Percentiles rank a stretch among this genome's conserved stretches.
Evolutionary conservation across 35 echinoderm and acorn worm species (phyloP).

Genomic region (Ophiothrix spiculata): DNA sequence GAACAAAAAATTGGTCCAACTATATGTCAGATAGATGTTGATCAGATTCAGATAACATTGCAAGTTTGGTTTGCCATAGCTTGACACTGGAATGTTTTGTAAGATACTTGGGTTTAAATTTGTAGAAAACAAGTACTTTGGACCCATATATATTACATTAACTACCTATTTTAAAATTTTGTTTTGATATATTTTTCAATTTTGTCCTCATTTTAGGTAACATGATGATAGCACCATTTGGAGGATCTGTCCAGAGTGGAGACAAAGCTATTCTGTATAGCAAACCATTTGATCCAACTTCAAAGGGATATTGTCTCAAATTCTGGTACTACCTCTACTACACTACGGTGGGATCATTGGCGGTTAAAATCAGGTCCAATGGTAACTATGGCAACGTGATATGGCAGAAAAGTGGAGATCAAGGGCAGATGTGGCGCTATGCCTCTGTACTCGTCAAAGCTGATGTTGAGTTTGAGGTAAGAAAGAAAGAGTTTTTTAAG

Average conservation of each 20-base stretch:
- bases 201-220: too few species aligned
- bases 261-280: conserved; percentile 36
- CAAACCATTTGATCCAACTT: conserved; percentile 25
- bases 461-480: conserved; percentile 20
- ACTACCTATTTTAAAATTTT: too few species aligned
- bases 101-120: too few species aligned
- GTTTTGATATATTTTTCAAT: too few species aligned
- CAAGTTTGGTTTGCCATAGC: too few species aligned
- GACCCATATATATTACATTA: too few species aligned
- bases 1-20: too few species aligned
- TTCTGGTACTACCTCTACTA: conserved; percentile 54
- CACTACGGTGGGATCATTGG: not conserved
- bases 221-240: conserved; percentile 26
- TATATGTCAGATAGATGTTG: too few species aligned
- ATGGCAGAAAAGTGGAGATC: conserved; percentile 23
- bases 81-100: too few species aligned
- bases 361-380: not conserved
- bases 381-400: not conserved
- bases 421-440: conserved; percentile 18
- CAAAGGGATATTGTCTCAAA: conserved; percentile 29
- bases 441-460: not conserved
- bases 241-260: not conserved
- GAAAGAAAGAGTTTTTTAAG: too few species aligned
- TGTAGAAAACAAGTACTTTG: too few species aligned
- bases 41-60: too few species aligned